Evolutionary conservation across 2,113 vertebrate genomes (phyloP).

Genomic region (Leucopsar rothschildi): DNA sequence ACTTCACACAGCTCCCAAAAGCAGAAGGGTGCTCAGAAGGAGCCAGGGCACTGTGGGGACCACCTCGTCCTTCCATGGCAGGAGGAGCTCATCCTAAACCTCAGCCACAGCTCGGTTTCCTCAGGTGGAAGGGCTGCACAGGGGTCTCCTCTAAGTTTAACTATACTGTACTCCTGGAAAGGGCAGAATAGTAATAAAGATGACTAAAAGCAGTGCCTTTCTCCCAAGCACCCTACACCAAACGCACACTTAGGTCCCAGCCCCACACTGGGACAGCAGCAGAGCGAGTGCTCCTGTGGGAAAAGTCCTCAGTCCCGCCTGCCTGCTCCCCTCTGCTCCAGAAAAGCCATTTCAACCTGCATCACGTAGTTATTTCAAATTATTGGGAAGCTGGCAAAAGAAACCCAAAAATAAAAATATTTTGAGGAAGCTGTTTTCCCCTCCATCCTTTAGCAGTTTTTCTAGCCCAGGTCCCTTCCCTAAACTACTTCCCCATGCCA

Average conservation of each 20-base stretch:
- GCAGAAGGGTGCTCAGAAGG: neutral
- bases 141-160: neutral
- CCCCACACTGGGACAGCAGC: neutral
- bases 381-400: neutral
- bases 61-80: neutral
- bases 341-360: neutral
- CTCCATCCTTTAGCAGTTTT: neutral
- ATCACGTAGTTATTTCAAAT: neutral
- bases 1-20: neutral
- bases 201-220: neutral
- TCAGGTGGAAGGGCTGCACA: neutral
- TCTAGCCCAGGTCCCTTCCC: neutral
- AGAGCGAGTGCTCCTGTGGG: rapidly evolving
- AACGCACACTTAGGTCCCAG: rapidly evolving
- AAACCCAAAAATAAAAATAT: neutral
- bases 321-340: neutral
- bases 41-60: neutral
- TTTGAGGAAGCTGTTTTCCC: neutral
- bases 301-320: rapidly evolving
- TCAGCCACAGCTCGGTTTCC: neutral
- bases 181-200: neutral
- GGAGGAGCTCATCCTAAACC: neutral
- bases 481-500: neutral
- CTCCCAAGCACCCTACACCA: neutral
- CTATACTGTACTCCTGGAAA: rapidly evolving